phyloP scores from a whole-genome alignment of 2,797 vertebrate genomes.

The Heterohyrax brucei region DNA sequence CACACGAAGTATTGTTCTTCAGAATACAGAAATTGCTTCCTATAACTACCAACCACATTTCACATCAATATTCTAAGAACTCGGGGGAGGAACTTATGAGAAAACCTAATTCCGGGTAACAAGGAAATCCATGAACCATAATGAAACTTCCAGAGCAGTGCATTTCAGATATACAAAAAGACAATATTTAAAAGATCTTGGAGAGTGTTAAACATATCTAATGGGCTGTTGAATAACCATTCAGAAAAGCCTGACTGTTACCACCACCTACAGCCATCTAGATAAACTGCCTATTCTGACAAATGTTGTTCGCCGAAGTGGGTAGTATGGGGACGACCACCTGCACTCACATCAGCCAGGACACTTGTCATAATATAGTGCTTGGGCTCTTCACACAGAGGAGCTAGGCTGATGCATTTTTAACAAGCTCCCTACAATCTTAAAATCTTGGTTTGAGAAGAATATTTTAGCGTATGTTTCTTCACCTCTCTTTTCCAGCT shows the following conservation, averaged over 20 bases:
- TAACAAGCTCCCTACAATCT: not conserved
- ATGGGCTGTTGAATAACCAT: conserved; percentile 26
- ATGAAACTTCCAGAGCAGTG: conserved; percentile 10
- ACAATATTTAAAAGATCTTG: not conserved
- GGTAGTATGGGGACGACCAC: not conserved
- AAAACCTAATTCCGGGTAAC: conserved; percentile 61
- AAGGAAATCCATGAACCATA: conserved; percentile 66
- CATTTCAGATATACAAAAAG: not conserved
- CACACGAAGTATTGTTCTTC: conserved; percentile 10
- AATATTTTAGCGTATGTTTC: not conserved
- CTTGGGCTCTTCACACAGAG: not conserved
- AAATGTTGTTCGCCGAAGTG: not conserved
- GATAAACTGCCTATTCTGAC: not conserved
- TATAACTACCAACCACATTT: conserved; percentile 60
- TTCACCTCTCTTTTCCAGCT: accelerated
- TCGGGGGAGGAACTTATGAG: conserved; percentile 59
- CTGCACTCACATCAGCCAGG: not conserved
- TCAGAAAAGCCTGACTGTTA: not conserved
- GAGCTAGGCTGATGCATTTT: not conserved
- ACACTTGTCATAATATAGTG: accelerated
- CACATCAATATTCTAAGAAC: conserved; percentile 69
- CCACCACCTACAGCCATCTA: too few species aligned
- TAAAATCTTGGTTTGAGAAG: not conserved
- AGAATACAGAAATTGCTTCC: conserved; percentile 67
- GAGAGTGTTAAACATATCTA: not conserved